These are phyloP conservation scores for Sciurus vulgaris DNA, from an alignment of 2,797 vertebrate genomes.

Conservation along the genomic window DNA sequence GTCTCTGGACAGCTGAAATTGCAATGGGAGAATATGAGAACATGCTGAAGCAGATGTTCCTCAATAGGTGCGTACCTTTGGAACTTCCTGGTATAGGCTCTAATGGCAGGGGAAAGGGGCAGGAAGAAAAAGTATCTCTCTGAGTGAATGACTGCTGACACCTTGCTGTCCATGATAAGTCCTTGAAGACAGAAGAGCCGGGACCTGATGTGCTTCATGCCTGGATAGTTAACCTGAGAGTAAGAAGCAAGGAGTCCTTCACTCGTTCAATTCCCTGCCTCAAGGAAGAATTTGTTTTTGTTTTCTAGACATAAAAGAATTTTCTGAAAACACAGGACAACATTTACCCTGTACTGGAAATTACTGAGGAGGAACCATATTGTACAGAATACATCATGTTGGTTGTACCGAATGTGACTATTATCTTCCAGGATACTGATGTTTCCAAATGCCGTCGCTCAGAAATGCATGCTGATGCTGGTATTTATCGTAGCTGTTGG, in stretches of 20 bases:
- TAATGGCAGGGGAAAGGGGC: neutral
- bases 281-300: neutral
- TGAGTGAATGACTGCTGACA: neutral
- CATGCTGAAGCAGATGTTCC: neutral
- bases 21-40: neutral
- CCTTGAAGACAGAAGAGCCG: neutral
- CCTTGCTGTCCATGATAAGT: neutral
- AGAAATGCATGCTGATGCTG: constrained; percentile 13
- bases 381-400: neutral
- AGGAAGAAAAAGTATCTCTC: neutral
- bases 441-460: neutral
- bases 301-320: neutral
- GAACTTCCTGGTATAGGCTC: neutral
- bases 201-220: neutral
- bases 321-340: neutral
- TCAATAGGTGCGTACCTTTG: neutral
- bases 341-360: neutral
- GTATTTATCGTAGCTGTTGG: constrained; percentile 27
- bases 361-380: neutral
- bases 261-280: neutral
- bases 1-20: neutral
- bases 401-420: neutral
- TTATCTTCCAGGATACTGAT: neutral
- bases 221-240: neutral
- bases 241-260: neutral